phyloP scores from a whole-genome alignment of 2,888 invertebrate genomes.

The Danaus chrysippus region DNA sequence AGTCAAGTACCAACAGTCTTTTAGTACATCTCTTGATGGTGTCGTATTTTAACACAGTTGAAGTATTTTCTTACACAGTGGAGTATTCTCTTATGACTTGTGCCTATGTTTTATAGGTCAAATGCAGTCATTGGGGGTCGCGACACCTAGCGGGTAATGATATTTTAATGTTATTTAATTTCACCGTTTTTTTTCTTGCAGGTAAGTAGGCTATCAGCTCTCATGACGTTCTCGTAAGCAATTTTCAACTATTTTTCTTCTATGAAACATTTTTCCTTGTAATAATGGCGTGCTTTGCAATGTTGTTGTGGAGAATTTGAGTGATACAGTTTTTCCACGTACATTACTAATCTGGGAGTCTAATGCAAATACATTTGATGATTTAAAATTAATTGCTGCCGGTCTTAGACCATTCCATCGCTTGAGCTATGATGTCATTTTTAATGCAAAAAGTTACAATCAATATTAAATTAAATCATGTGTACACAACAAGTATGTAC shows the following conservation, averaged over 20 bases:
- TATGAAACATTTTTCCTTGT: slow-evolving; percentile 14
- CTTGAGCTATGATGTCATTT: too few relatives aligned
- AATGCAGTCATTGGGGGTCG: slow-evolving; percentile 55
- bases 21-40: too few relatives aligned
- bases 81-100: slow-evolving; percentile 37
- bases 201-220: slow-evolving; percentile 64
- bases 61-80: not conserved
- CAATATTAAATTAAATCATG: too few relatives aligned
- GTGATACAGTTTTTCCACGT: too few relatives aligned
- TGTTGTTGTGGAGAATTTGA: not conserved
- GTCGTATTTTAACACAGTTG: too few relatives aligned
- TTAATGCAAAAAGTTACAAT: too few relatives aligned
- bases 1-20: too few relatives aligned
- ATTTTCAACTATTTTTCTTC: slow-evolving; percentile 16
- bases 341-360: too few relatives aligned
- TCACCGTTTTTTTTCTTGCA: slow-evolving; percentile 57
- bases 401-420: too few relatives aligned
- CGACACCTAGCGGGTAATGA: slow-evolving; percentile 62
- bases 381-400: too few relatives aligned
- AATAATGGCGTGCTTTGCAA: not conserved
- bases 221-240: slow-evolving; percentile 17
- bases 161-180: slow-evolving; percentile 72
- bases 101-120: slow-evolving; percentile 47
- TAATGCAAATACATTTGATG: too few relatives aligned
- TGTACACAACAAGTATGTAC: too few relatives aligned